Base-by-base conservation (phyloP, 2,113 vertebrate species). In the Mola mola region DNA sequence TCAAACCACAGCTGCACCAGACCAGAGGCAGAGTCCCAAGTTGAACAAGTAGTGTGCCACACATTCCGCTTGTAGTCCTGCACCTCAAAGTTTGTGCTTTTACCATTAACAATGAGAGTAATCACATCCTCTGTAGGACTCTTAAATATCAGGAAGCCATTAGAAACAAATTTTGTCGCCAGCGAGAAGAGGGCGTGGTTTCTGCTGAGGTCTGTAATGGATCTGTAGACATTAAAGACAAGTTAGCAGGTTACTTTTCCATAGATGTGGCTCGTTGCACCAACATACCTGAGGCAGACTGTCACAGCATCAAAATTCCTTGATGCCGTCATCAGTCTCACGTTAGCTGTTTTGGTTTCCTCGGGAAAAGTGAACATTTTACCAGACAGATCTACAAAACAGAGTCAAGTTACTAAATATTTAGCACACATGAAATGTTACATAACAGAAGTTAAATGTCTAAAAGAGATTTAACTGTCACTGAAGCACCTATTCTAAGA, bases 171-270 rank as follows among this genome's bases (percentile, higher is more conserved):
- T 1, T 53, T 24, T 9, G 79, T 86, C 15, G 83, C 9, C 62
- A 87, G 0, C n/a, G 89, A 89, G 46, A 90, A 88, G 5, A 90
- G 59, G 17, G 0, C 0, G 16, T 84, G 77, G 21, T 36, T 57
- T 50, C 85, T 58, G 17, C 26, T 46, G 16, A 89, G 71, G 58
- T 90, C 87, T 47, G 88, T 89, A 8, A 86, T 76, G 5, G 72
- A 80, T 43, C 83, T 89, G 70, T 5, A 15, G 41, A 25, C 4
- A 7, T 24, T 1, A 20, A 12, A 3, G 28, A 33, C 19, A 36
- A 36, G 9, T 15, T 5, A 4, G 29, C 31, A 10, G 7, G 1
- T 17, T 48, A 2, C 17, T 38, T 25, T 25, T 46, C 3, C 4
- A 34, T 2, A 13, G 3, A 11, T 29, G 2, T 36, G 9, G 11